Base-by-base conservation (phyloP, 35 echinoderm and acorn worm genomes). In the Holothuria glaberrima region DNA sequence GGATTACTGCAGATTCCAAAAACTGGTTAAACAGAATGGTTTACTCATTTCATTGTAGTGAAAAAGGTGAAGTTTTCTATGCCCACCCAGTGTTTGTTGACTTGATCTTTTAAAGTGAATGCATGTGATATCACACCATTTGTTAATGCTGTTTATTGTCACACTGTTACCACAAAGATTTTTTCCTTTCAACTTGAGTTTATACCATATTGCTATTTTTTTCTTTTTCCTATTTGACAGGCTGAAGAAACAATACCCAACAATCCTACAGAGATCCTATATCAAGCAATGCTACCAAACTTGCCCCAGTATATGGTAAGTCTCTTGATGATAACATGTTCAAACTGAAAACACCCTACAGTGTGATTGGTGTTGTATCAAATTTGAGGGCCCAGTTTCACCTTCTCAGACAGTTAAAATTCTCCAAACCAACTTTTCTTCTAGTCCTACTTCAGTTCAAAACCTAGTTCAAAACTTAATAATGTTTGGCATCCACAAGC, bases 281-380 rank as follows among this genome's bases (percentile, higher is more conserved):
- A 99, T 65, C 97, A 99, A 88, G 88, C 97, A n/a, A 93, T 99
- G 93, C 86, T 99, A 48, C 88, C 97, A 21, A 99, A 95, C 75
- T 80, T 99, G n/a, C 97, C 97, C 62, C 97, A 99, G 85, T 99
- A 99, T 59, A 99, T 99, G 97, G 97, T 99, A 86, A 91, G 93
- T 41, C 87, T n/a, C 36, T 13, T 33, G 31, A 12, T 18, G 13
- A 69, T 25, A 10, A 69, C 14, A 18, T 25, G 22, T 69, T 41
- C 2, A 41, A 41, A 41, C 36, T 41, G 36, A 2, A 4, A 2
- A 41, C 36, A 41, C 36, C 36, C 36, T 7, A 41, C 36, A 41
- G 66, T 21, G 66, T 69, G 25, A 1, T 69, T 29, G 0, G 21
- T 69, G 22, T 25, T 30, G 4, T 24, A 67, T 67, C 63, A n/a